phyloP scores from a whole-genome alignment of 2,113 vertebrate species.

The Neofelis nebulosa region DNA sequence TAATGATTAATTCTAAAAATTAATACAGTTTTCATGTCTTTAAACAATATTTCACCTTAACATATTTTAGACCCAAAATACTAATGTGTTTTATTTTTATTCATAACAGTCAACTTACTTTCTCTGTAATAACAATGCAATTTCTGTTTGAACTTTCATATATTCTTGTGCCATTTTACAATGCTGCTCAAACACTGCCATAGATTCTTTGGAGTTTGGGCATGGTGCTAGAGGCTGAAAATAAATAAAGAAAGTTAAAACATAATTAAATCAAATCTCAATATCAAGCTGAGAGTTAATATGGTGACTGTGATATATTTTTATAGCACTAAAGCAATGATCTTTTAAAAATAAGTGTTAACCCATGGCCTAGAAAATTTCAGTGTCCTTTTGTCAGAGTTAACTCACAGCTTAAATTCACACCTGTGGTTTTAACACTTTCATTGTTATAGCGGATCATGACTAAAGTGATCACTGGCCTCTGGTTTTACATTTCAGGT shows the following conservation, averaged over 20 bases:
- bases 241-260: conserved; percentile 82
- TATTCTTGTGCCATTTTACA: conserved; percentile 99
- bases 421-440: conserved; percentile 73
- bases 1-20: conserved; percentile 39
- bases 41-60: background rate
- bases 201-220: conserved; percentile 99
- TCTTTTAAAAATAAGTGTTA: conserved; percentile 83
- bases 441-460: conserved; percentile 44
- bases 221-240: conserved; percentile 97
- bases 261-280: conserved; percentile 79
- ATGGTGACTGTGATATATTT: conserved; percentile 80
- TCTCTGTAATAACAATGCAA: conserved; percentile 96
- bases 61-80: conserved; percentile 23
- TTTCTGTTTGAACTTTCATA: conserved; percentile 99
- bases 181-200: conserved; percentile 99
- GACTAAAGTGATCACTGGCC: conserved; percentile 58
- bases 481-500: conserved; percentile 44
- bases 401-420: conserved; percentile 77
- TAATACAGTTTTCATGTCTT: background rate
- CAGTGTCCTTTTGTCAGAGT: conserved; percentile 50
- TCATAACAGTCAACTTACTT: conserved; percentile 89
- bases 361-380: conserved; percentile 74
- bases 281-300: conserved; percentile 63
- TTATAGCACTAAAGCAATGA: conserved; percentile 74
- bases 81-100: background rate